phyloP scores from a whole-genome alignment of 1,140 invertebrate genomes.

The Heliothis virescens region DNA sequence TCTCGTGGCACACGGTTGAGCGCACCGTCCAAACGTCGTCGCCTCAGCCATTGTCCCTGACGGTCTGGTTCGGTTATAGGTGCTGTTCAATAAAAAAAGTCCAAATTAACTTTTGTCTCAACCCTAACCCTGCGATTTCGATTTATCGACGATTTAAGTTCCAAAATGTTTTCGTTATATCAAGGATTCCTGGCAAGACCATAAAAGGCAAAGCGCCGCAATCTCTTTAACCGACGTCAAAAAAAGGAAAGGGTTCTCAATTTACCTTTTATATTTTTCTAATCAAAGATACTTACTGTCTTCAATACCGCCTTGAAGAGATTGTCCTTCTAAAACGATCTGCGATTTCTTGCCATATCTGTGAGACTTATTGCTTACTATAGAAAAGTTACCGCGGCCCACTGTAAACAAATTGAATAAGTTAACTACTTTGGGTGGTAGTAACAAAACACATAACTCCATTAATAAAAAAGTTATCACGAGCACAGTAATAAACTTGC shows the following conservation, averaged over 20 bases:
- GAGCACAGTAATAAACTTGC: neutral
- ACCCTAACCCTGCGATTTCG: no score
- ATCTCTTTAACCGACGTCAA: no score
- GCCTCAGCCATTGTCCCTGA: constrained; percentile 98
- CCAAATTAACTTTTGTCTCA: neutral
- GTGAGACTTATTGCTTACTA: constrained; percentile 94
- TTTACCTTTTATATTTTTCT: neutral
- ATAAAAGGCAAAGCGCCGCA: no score
- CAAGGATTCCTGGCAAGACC: no score
- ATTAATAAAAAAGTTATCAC: constrained; percentile 4
- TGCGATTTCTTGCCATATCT: constrained; percentile 95
- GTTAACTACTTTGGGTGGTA: neutral
- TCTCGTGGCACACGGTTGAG: constrained; percentile 98
- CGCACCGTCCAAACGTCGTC: constrained; percentile 97
- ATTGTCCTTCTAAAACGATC: constrained; percentile 88
- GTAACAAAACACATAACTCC: neutral
- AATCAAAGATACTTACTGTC: constrained; percentile 81
- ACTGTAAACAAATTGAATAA: constrained; percentile 85
- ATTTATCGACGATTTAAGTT: neutral
- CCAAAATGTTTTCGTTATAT: no score
- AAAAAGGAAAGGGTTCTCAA: neutral
- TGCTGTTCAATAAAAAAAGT: constrained; percentile 53
- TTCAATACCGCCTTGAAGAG: constrained; percentile 86
- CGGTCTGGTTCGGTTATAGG: constrained; percentile 90
- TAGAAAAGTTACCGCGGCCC: constrained; percentile 93